These are phyloP conservation scores for Sterrhoptilus dennistouni DNA, from an alignment of 2,113 vertebrate species.

Conservation along the genomic window DNA sequence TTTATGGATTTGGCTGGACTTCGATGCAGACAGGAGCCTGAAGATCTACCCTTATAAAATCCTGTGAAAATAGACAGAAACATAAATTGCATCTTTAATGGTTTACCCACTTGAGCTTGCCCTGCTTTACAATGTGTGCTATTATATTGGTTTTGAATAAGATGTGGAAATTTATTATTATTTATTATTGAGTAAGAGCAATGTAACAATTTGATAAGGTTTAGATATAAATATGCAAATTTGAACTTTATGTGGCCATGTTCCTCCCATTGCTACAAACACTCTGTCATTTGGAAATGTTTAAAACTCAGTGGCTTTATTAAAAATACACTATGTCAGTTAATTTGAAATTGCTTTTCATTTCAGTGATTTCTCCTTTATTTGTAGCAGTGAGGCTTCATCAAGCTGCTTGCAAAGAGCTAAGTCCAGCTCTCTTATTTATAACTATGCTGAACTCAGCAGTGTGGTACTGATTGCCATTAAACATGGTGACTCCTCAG, in stretches of 20 bases:
- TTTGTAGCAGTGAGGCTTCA: not conserved
- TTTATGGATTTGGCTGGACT: conserved; percentile 57
- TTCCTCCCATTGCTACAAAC: not conserved
- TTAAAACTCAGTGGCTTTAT: not conserved
- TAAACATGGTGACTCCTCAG: not conserved
- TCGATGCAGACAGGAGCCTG: not conserved
- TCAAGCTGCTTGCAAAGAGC: not conserved
- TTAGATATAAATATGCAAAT: not conserved
- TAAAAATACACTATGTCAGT: not conserved
- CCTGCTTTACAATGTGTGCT: not conserved
- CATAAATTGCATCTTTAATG: conserved; percentile 32
- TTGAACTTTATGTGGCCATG: not conserved
- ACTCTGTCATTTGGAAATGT: not conserved
- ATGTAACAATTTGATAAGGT: not conserved
- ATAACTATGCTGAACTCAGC: not conserved
- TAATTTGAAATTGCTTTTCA: not conserved
- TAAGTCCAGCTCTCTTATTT: not conserved
- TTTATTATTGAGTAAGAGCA: not conserved
- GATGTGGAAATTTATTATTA: not conserved
- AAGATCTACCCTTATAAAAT: conserved; percentile 30
- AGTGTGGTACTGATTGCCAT: not conserved
- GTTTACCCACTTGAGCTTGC: not conserved
- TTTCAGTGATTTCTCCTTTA: not conserved
- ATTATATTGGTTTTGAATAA: not conserved
- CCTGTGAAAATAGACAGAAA: not conserved